Evolutionary conservation across 2,797 vertebrate genomes (phyloP), one percentile per base, ranked within the genome.

Genomic region (Oophaga sylvatica): DNA sequence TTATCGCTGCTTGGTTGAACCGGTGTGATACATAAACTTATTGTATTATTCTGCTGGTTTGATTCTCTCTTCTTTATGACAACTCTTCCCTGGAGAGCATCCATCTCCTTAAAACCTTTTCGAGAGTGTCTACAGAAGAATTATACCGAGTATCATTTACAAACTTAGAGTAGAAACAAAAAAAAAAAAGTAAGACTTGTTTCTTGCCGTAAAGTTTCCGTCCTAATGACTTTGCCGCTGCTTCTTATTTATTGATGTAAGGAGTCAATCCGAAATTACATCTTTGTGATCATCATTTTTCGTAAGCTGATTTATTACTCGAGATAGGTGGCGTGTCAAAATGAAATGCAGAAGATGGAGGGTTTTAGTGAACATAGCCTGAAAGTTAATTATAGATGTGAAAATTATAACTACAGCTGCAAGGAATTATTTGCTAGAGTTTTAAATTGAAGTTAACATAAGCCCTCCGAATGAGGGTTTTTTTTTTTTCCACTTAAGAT

Each of bases 1-100:
- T 93, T 95, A 94, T 94, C 92, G 90, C 93, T 95, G 94, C 94
- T 95, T 95, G 95, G 94, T 93, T 97, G 95, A 95, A 92, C 92
- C 93, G 92, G 92, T 92, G 95, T 95, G 94, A 94, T 96, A 94
- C 93, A 95, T 93, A 95, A 94, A 94, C 92, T 94, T 95, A 95
- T 92, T 97, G 94, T 97, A 96, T 96, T 96, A 96, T 96, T 96
- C 95, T 95, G 94, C 93, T 94, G 92, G 93, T 94, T 96, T 95
- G 95, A 96, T 96, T 95, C 96, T 94, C 95, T 94, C 94, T 96
- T 89, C 83, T 95, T 95, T 93, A 96, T 96, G 96, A 96, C 96
- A 96, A 94, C 93, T 91, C 92, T 94, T 92, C 96, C 93, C 93
- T 92, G 90, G 96, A 96, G 96, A 95, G 92, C 91, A 95, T 95